Conservation (phyloP, 2,888 invertebrate genomes). For the Dynastes grantii region DNA sequence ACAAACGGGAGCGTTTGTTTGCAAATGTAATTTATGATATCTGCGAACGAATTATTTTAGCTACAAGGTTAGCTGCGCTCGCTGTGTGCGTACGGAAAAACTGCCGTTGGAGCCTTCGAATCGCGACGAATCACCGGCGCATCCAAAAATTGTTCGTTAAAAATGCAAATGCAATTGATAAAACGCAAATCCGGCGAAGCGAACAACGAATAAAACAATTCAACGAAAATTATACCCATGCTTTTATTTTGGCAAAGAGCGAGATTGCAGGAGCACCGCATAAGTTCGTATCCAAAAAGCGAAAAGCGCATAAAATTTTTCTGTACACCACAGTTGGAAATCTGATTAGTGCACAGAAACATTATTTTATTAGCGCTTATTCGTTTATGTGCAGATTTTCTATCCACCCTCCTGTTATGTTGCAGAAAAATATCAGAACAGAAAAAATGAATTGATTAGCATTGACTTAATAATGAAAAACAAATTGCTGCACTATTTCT, state of each 20-base stretch:
- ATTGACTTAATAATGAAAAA: no score
- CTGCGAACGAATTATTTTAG: constrained; percentile 38
- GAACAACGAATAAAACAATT: constrained; percentile 26
- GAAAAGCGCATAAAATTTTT: constrained; percentile 11
- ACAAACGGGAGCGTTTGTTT: constrained; percentile 24
- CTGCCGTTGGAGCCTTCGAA: constrained; percentile 22
- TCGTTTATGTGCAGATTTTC: neutral
- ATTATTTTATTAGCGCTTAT: constrained; percentile 13
- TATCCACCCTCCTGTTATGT: neutral
- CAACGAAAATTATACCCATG: constrained; percentile 15
- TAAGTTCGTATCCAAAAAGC: constrained; percentile 9
- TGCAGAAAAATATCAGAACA: no score
- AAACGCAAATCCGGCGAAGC: constrained; percentile 19
- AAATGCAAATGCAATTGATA: constrained; percentile 50
- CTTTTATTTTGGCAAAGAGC: neutral
- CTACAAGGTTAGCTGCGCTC: constrained; percentile 5
- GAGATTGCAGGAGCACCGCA: neutral
- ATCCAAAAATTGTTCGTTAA: constrained; percentile 48
- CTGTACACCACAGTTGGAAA: neutral
- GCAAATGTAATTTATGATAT: constrained; percentile 44
- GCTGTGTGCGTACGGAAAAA: constrained; percentile 22
- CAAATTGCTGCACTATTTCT: no score
- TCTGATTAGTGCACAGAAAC: neutral
- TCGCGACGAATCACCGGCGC: constrained; percentile 14
- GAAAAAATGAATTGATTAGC: no score